Conservation (phyloP, 2,888 invertebrate genomes). For the Drosophila falleni region DNA sequence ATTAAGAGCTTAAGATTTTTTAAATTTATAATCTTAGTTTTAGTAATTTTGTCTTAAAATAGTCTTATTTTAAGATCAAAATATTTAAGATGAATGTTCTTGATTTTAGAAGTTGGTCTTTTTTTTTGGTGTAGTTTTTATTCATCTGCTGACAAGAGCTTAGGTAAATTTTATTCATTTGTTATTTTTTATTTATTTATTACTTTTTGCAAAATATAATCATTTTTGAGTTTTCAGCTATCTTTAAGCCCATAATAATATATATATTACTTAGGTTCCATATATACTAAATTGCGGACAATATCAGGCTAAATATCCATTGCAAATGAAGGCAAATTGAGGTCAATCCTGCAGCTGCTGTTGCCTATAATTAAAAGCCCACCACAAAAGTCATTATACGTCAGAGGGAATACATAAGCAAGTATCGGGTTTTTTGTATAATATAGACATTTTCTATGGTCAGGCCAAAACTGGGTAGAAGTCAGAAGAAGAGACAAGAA, state of each 20-base stretch:
- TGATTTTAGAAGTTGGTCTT: too few relatives aligned
- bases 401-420: conserved; percentile 10
- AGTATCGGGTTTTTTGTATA: conserved; percentile 48
- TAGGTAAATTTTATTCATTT: background rate
- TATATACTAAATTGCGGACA: background rate
- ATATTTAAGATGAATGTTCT: too few relatives aligned
- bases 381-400: conserved; percentile 60
- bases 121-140: too few relatives aligned
- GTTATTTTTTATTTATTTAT: background rate
- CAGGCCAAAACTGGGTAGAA: conserved; percentile 40
- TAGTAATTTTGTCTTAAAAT: too few relatives aligned
- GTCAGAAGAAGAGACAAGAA: conserved; percentile 24
- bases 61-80: too few relatives aligned
- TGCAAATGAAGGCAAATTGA: background rate
- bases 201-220: background rate
- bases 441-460: conserved; percentile 65
- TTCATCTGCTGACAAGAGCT: too few relatives aligned
- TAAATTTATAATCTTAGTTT: too few relatives aligned
- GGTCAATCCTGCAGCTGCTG: conserved; percentile 17
- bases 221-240: background rate
- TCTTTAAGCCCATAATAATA: background rate
- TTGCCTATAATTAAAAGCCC: conserved; percentile 25
- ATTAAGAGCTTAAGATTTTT: too few relatives aligned
- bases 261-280: background rate
- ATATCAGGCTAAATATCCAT: background rate